Base-by-base conservation (phyloP, 2,888 invertebrate genomes). In the Lucinisca nassula region DNA sequence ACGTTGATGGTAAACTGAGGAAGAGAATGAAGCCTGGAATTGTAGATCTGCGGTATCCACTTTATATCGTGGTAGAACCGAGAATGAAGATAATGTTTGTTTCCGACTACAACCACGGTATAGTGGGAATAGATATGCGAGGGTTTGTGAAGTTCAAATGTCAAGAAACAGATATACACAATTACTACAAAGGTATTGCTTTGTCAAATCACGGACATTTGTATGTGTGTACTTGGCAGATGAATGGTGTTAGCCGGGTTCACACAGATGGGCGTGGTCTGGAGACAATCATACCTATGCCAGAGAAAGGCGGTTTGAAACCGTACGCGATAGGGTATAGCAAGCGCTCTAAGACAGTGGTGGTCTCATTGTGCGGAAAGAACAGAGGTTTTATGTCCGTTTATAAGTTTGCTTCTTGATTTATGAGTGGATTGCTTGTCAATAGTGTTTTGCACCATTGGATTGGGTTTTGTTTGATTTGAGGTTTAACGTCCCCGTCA, bases 241-340 rank as follows among this genome's bases (percentile, higher is more conserved):
- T 90, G 51, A 81, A 87, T 40, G 90, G 90, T 17, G 78, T 90
- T n/a, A 90, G 90, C 70, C 61, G 85, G 10, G 84, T 87, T 3
- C 90, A 90, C 67, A 55, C 87, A 21, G 87, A 90, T 79, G 90
- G 90, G 72, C 83, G 90, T 49, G 90, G 90, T n/a, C 58, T 90
- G 30, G 87, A 90, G 79, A 90, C 90, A n/a, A 79, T 90, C 24
- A 75, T 90, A 17, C 87, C 87, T 2, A 90, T 90, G 90, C 87
- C 90, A 3, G 90, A 85, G 27, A 87, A 90, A 40, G 90, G 87
- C 10, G 90, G 90, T 4, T 49, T 87, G 58, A 90, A 90, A 74
- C 90, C 90, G 24, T 83, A 87, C n/a, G 76, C 87, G 3, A 79
- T 85, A n/a, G 85, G 85, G 12, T 90, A 85, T 30, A 90, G 90